Evolutionary conservation across 2,888 invertebrate genomes (phyloP).

Genomic region (Drosophila mettleri): DNA sequence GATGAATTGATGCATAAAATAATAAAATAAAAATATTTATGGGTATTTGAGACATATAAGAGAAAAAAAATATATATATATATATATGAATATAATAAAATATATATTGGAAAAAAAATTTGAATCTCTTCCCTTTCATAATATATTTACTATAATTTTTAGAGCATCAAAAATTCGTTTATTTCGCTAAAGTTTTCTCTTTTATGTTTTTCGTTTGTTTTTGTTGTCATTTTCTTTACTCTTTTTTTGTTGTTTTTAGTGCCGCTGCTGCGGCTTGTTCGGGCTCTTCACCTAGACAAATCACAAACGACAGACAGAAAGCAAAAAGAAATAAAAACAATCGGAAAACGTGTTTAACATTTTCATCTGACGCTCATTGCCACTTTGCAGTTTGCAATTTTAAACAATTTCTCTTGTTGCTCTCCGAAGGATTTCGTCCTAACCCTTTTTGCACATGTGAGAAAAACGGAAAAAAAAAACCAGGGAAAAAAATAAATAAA

Average conservation of each 20-base stretch:
- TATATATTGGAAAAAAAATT: background rate
- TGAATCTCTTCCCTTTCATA: no score
- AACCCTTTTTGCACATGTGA: constrained; percentile 66
- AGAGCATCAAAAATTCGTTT: constrained; percentile 16
- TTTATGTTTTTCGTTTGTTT: background rate
- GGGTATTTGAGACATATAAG: background rate
- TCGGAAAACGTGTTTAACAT: constrained; percentile 73
- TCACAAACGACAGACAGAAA: constrained; percentile 53
- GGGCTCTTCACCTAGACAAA: constrained; percentile 57
- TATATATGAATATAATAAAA: background rate
- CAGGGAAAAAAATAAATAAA: constrained; percentile 16
- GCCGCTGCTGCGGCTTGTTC: constrained; percentile 47
- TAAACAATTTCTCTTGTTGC: constrained; percentile 74
- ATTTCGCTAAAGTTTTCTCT: constrained; percentile 18
- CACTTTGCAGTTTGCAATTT: constrained; percentile 58
- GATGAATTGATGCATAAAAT: background rate
- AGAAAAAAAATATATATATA: no score
- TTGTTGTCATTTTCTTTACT: constrained; percentile 13
- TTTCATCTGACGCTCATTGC: constrained; percentile 66
- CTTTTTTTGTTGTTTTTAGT: constrained; percentile 19
- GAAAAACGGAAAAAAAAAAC: constrained; percentile 13
- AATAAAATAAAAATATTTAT: background rate
- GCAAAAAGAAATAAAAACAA: constrained; percentile 20
- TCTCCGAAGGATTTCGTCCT: constrained; percentile 52
- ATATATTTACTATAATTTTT: background rate